phyloP scores from a whole-genome alignment of 1,140 invertebrate species.

The Camponotus floridanus region DNA sequence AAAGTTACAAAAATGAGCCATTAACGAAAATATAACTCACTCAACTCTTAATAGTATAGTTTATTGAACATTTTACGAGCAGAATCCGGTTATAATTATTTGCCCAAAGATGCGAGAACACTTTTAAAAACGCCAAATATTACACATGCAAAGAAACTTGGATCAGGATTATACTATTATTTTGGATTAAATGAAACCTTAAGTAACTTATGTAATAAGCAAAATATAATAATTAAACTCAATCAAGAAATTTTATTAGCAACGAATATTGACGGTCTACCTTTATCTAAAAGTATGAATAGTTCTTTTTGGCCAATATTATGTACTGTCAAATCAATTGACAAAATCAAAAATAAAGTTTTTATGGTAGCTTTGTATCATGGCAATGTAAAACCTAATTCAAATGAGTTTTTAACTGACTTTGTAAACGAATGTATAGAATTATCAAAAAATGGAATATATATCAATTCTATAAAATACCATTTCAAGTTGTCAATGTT shows the following conservation, averaged over 20 bases:
- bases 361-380: not conserved
- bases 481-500: conserved; percentile 22
- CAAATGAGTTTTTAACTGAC: conserved; percentile 6
- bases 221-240: not conserved
- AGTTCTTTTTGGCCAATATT: conserved; percentile 16
- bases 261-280: conserved; percentile 11
- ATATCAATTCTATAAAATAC: conserved; percentile 9
- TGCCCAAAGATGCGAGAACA: conserved; percentile 14
- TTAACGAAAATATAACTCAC: conserved; percentile 1
- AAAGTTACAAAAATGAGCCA: conserved; percentile 1
- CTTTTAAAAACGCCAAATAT: conserved; percentile 1
- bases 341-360: not conserved
- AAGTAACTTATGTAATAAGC: conserved; percentile 13
- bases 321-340: conserved; percentile 11
- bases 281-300: not conserved
- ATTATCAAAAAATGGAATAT: conserved; percentile 25
- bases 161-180: conserved; percentile 21
- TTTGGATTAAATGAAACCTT: conserved; percentile 24
- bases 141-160: conserved; percentile 10
- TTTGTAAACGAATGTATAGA: conserved; percentile 8
- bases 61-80: conserved; percentile 13
- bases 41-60: conserved; percentile 17
- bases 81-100: conserved; percentile 8
- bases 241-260: conserved; percentile 23
- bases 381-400: not conserved